Percentiles rank a stretch among this genome's conserved stretches.
These are phyloP conservation scores for Chloroceryle amazona DNA, from an alignment of 2,797 vertebrate species.

Conservation along the genomic window DNA sequence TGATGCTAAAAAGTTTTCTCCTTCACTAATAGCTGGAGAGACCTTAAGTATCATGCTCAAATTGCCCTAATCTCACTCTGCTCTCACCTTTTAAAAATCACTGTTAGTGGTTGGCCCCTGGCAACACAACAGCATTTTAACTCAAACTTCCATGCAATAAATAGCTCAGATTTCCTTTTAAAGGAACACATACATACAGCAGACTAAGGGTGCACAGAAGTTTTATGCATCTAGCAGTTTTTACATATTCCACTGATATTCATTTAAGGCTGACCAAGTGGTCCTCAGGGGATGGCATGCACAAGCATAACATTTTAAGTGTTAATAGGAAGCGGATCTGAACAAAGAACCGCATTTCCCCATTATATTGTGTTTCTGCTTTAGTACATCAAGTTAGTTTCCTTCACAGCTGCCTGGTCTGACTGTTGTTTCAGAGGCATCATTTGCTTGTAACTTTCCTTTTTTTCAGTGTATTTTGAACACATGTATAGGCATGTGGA, in stretches of 20 bases:
- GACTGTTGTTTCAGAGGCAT: conserved; percentile 68
- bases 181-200: conserved; percentile 48
- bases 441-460: conserved; percentile 56
- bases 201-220: conserved; percentile 37
- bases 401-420: conserved; percentile 78
- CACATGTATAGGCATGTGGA: not conserved
- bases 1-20: not conserved
- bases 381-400: conserved; percentile 78
- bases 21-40: conserved; percentile 8
- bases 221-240: conserved; percentile 72
- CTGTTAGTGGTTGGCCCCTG: conserved; percentile 47
- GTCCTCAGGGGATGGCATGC: conserved; percentile 74
- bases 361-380: conserved; percentile 78
- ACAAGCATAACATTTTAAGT: conserved; percentile 75
- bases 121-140: conserved; percentile 57
- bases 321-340: conserved; percentile 82
- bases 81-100: conserved; percentile 72
- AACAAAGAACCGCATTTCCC: conserved; percentile 81
- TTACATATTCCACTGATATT: conserved; percentile 73
- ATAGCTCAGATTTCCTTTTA: conserved; percentile 68
- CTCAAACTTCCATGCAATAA: conserved; percentile 63
- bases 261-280: conserved; percentile 68
- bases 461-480: conserved; percentile 52
- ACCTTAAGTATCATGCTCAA: conserved; percentile 51
- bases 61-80: conserved; percentile 14